Base-by-base conservation (phyloP, 1,140 invertebrate genomes). In the Pollicipes pollicipes region DNA sequence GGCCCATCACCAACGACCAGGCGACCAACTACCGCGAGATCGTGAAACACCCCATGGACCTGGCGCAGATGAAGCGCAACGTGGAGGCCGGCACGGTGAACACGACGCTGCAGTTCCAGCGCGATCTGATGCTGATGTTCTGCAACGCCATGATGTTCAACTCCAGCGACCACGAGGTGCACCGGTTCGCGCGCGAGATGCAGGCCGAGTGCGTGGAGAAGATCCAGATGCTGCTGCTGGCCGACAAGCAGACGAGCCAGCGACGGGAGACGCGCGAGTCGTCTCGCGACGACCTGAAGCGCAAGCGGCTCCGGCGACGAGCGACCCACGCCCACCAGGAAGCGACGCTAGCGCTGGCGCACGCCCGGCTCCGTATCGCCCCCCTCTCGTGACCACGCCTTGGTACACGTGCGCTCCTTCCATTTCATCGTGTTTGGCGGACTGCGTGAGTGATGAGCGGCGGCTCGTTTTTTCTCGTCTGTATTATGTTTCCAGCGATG, bases 81-180 rank as follows among this genome's bases (percentile, higher is more conserved):
- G 91, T 98, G 68, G 94, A 97, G 75, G 87, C 85, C 63, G 93
- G 93, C 0, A 79, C 84, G 0, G 89, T 94, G 29, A 75, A 88
- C 66, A 91, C 88, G 0, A 90, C 92, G 0, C 84, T 83, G 32
- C 89, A 96, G 75, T 93, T 97, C 77, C 91, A 95, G 75, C 81
- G 92, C 8, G 92, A 95, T 76, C 85, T 97, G 30, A 85, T 95
- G 81, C 81, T 95, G 0, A 96, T 97, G 93, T 90, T 95, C 77
- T 88, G 91, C 66, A 97, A 97, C 81, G 90, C 93, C 0, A 85
- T 95, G 37, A 93, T 97, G 86, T 95, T 93, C 78, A 97, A 96
- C 79, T 89, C 88, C 78, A 86, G 85, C 0, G 85, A 90, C 74
- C 89, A 91, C 76, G 84, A 88, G 75, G 87, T 94, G 8, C 88